Base-by-base conservation (phyloP, 1,140 invertebrate genomes). In the Cataglyphis hispanica region DNA sequence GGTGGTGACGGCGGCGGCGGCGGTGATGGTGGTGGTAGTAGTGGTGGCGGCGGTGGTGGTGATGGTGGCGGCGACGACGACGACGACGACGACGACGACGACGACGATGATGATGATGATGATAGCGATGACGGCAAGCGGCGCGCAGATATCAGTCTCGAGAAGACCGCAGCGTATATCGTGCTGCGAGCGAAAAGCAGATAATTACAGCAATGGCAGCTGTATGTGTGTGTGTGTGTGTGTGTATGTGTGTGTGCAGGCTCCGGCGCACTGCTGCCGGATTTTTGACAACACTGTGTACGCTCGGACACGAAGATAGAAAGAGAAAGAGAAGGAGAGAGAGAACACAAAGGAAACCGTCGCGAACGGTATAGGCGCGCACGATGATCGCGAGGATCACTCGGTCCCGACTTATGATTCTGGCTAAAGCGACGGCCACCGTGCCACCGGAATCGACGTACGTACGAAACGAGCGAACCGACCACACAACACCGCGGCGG, bases 211-310 rank as follows among this genome's bases (percentile, higher is more conserved):
- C 84, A 90, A 88, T 90, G 89, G 89, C 88, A 90, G 86, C 86
- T 88, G 87, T n/a, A n/a, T n/a, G n/a, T n/a, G n/a, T n/a, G n/a
- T n/a, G n/a, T n/a, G n/a, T n/a, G n/a, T n/a, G n/a, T n/a, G n/a
- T n/a, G n/a, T n/a, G n/a, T n/a, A n/a, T n/a, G n/a, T n/a, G n/a
- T n/a, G n/a, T 81, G 22, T 75, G 88, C 67, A 53, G 74, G 74
- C 80, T 70, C 69, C 61, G 61, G 56, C 87, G 86, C 89, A 86
- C 86, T 89, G 85, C 90, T 87, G 89, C 90, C 90, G 90, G 87
- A 91, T 89, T 91, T 91, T 91, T 91, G 85, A 91, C 89, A 91
- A 91, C 89, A 91, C 89, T 78, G 67, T 72, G 74, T 63, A 27
- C 19, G 78, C 66, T 40, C 22, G 66, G 37, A 53, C 37, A 25